These are phyloP conservation scores for Pseudolycoriella hygida DNA, from an alignment of 2,888 invertebrate species.

Conservation along the genomic window DNA sequence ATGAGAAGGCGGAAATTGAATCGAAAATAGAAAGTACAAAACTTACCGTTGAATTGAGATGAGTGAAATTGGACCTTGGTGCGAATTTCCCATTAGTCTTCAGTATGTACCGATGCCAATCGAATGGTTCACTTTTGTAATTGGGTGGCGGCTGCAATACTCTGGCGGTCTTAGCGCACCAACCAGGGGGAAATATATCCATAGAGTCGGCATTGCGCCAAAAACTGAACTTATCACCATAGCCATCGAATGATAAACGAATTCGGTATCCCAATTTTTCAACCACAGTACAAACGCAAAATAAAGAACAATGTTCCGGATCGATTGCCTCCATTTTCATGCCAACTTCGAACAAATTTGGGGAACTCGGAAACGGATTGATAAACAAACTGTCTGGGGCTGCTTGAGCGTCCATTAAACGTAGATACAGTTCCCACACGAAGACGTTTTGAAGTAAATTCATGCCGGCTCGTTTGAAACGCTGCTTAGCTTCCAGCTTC, in stretches of 20 bases:
- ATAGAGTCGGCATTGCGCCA: constrained; percentile 87
- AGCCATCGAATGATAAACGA: constrained; percentile 83
- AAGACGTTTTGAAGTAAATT: not conserved
- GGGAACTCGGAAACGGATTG: constrained; percentile 52
- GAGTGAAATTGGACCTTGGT: constrained; percentile 57
- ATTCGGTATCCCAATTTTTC: constrained; percentile 70
- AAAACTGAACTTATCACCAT: constrained; percentile 73
- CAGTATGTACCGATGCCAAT: constrained; percentile 70
- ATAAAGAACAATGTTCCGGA: constrained; percentile 74
- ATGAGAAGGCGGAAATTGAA: too few species aligned
- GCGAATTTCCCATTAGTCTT: constrained; percentile 58
- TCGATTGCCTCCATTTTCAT: constrained; percentile 91
- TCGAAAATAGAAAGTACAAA: too few species aligned
- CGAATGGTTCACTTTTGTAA: constrained; percentile 40
- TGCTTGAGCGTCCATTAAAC: not conserved
- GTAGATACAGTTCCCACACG: not conserved
- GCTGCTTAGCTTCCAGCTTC: not conserved
- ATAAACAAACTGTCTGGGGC: constrained; percentile 64
- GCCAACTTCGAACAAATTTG: constrained; percentile 63
- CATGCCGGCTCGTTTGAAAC: too few species aligned
- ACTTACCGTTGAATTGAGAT: constrained; percentile 44
- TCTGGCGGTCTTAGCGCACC: constrained; percentile 75
- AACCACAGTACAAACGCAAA: constrained; percentile 73
- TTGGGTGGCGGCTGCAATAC: constrained; percentile 62
- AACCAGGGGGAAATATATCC: constrained; percentile 85